Conservation (phyloP, 1,140 invertebrate species). For the Cheumatopsyche charites region DNA sequence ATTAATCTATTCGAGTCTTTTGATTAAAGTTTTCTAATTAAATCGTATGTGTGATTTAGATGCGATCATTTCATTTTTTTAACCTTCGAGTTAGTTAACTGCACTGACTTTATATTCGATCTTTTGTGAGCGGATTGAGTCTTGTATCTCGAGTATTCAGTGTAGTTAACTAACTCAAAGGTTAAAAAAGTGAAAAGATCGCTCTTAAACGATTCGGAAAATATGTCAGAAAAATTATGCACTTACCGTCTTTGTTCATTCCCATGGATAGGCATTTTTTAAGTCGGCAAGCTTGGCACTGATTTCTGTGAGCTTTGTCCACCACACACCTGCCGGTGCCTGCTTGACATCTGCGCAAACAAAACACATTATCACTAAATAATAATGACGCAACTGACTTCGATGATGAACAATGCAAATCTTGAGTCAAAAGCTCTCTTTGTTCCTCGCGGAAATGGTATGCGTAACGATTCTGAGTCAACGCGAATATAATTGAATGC, state of each 20-base stretch:
- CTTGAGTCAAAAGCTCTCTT: conserved; percentile 8
- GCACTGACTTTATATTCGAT: no score
- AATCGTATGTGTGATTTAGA: no score
- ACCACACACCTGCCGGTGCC: conserved; percentile 94
- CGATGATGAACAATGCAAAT: conserved; percentile 23
- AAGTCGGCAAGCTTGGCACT: conserved; percentile 96
- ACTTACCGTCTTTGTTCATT: conserved; percentile 99
- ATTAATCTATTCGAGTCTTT: no score
- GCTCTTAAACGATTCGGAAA: no score
- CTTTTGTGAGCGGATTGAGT: no score
- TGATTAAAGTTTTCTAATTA: no score
- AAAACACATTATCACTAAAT: neutral
- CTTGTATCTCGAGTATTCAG: no score
- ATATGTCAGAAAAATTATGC: no score
- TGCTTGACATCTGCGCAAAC: conserved; percentile 84
- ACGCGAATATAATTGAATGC: conserved; percentile 2
- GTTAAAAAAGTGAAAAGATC: no score
- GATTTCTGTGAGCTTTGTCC: conserved; percentile 98
- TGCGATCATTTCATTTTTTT: no score
- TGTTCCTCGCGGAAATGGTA: neutral
- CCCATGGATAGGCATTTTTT: conserved; percentile 99
- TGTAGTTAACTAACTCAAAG: no score
- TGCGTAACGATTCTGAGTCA: neutral
- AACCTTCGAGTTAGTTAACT: no score
- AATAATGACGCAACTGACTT: conserved; percentile 13